Base-by-base conservation (phyloP, 2,113 vertebrate species). In the Tringa solitaria region DNA sequence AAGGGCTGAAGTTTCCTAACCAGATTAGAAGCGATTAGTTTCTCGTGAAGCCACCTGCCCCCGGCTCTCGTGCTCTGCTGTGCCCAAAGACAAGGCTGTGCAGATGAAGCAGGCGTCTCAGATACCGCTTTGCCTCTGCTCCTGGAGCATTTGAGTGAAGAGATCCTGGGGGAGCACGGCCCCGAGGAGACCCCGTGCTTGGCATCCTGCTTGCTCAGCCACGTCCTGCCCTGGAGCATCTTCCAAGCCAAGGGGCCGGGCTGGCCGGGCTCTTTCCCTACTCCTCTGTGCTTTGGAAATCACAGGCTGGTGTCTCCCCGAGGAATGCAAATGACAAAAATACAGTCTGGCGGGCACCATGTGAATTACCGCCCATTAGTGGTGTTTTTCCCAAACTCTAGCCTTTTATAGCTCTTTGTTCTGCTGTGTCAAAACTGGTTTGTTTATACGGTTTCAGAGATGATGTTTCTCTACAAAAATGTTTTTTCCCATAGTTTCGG, bases 351-450 rank as follows among this genome's bases (percentile, higher is more conserved):
- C 26, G 0, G 95, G 90, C 93, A 92, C 64, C 93, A 17, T 15
- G 65, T 68, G 85, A 78, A 37, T 84, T 48, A 60, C 76, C 0
- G 7, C 73, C 84, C 70, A 27, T 87, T 57, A 87, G 65, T 0
- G 1, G 65, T 8, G 89, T 13, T 79, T 84, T 81, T 74, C 86
- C 73, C 53, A 4, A 84, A 20, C 89, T 84, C 80, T 87, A 18
- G 10, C 94, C 92, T 95, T 96, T 96, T 96, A 92, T 93, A 94
- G 94, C 61, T 83, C 95, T 89, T 78, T 54, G 61, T 54, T 50
- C 65, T 28, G 57, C 12, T 57, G 22, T 27, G 61, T 61, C 78
- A 13, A 72, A 63, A 33, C 56, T 8, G 39, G 26, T 69, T 60
- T 93, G 92, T 95, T 95, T 89, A 70, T 56, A 54, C 4, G 35